Evolutionary conservation across 2,888 invertebrate genomes (phyloP), one percentile per base, ranked within the genome.

Genomic region (Drosophila cognata): DNA sequence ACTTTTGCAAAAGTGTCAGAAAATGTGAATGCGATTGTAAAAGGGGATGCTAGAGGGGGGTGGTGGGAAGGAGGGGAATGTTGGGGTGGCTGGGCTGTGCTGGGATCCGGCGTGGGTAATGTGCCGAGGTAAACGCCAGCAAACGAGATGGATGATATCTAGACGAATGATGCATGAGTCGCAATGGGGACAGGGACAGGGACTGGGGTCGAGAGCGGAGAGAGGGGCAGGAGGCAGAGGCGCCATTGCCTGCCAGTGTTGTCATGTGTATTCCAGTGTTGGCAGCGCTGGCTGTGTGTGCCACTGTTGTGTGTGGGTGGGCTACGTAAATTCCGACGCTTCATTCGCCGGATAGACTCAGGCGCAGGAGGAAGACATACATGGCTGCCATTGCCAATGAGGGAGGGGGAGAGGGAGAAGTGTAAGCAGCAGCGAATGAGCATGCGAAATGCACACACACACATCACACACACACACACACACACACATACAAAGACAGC

Each of bases 101-200:
- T 52, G 33, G 60, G 52, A 57, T 77, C 72, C 77, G 76, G 77
- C 68, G 62, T 79, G 88, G 86, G 86, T 82, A 82, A 82, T 89
- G 88, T 82, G 86, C 82, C 78, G 88, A 89, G 89, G 88, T 89
- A 76, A 84, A 86, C 71, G 84, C 84, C 89, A 78, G 78, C 74
- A 67, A 67, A 82, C 72, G 90, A 91, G 91, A 91, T 91, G 91
- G 87, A 91, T 91, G 91, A 88, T 91, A 90, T 91, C 89, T 90
- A 86, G 85, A 87, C 89, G 88, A 83, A 89, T 91, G 91, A 91
- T 91, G 91, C 91, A 91, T 91, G 91, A 89, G 87, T 83, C 90
- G 87, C 83, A 77, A 64, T 79, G 86, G 90, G 84, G 81, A 80
- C 78, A 25, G 53, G 4, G 31, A n/a, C 2, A 13, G 1, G 28